Percentiles rank a stretch among this genome's conserved stretches.
phyloP scores from a whole-genome alignment of 2,888 invertebrate species.

The Amphimallon solstitiale region DNA sequence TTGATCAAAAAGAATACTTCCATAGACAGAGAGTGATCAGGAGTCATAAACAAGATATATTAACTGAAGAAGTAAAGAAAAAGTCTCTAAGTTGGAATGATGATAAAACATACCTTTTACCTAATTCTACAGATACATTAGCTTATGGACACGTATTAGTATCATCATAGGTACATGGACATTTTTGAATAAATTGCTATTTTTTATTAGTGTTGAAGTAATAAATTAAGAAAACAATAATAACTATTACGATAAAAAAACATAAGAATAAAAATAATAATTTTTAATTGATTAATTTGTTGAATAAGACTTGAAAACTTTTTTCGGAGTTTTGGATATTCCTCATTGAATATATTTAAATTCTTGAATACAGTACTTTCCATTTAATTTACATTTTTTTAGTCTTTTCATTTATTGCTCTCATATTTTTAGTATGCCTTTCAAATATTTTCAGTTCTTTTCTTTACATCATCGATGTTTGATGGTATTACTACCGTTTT shows the following conservation, averaged over 20 bases:
- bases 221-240: slow-evolving; percentile 39
- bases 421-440: too few relatives aligned
- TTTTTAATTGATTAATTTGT: slow-evolving; percentile 34
- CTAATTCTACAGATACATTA: slow-evolving; percentile 41
- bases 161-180: slow-evolving; percentile 17
- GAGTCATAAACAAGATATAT: slow-evolving; percentile 19
- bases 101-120: slow-evolving; percentile 39
- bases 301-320: slow-evolving; percentile 41
- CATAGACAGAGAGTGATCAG: slow-evolving; percentile 41
- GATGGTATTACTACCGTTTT: too few relatives aligned
- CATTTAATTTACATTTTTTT: slow-evolving; percentile 37
- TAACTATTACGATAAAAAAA: slow-evolving; percentile 37
- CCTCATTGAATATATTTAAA: slow-evolving; percentile 39
- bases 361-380: slow-evolving; percentile 39
- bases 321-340: too few relatives aligned
- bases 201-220: slow-evolving; percentile 27
- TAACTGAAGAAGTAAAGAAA: slow-evolving; percentile 34
- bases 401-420: slow-evolving; percentile 2
- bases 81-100: slow-evolving; percentile 36
- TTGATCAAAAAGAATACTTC: slow-evolving; percentile 29
- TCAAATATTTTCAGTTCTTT: slow-evolving; percentile 7
- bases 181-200: slow-evolving; percentile 35
- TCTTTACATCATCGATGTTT: slow-evolving; percentile 19
- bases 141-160: slow-evolving; percentile 9
- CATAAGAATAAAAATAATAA: slow-evolving; percentile 39